Base-by-base conservation (phyloP, 2,113 vertebrate genomes). In the Bos javanicus region DNA sequence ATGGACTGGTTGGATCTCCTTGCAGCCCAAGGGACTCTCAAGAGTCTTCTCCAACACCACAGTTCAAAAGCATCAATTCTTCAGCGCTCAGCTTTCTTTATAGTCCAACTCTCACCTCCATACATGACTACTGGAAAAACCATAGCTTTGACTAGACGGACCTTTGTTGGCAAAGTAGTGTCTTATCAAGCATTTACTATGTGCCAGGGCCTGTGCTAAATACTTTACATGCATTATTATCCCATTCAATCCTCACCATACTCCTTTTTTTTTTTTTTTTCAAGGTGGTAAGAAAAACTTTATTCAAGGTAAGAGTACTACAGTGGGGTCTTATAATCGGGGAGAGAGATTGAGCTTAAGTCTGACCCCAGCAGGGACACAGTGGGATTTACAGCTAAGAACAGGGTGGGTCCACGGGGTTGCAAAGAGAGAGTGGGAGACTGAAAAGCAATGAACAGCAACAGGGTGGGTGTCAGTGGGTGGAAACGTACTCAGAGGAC, bases 81-180 rank as follows among this genome's bases (percentile, higher is more conserved):
- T 36, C 1, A 0, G 33, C 0, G 0, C 64, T 67, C 64, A 67
- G 8, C 8, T 11, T 67, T 67, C 7, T 67, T 67, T 10, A 36
- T 5, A 9, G 33, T 36, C 33, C 33, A 67, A 67, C n/a, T 36
- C 33, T 67, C 64, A 67, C 17, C 11, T 36, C 64, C 64, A 36
- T 67, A 67, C 33, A 67, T 21, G 64, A 67, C 64, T 2, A 67
- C 64, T 5, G 64, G 17, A 67, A 67, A 36, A 67, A 36, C 64
- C 64, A 67, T 67, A 67, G 33, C 17, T 4, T 67, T 67, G 17
- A 36, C 64, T 67, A 67, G 64, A 67, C 2, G 2, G 33, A 21
- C 64, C 17, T 36, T 71, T 36, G n/a, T 71, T 36, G 17, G 17
- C n/a, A 36, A 71, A 71, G 33, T 21, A 39, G 64, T 3, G 2